Conservation (phyloP, 2,113 vertebrate genomes). For the Origma solitaria region DNA sequence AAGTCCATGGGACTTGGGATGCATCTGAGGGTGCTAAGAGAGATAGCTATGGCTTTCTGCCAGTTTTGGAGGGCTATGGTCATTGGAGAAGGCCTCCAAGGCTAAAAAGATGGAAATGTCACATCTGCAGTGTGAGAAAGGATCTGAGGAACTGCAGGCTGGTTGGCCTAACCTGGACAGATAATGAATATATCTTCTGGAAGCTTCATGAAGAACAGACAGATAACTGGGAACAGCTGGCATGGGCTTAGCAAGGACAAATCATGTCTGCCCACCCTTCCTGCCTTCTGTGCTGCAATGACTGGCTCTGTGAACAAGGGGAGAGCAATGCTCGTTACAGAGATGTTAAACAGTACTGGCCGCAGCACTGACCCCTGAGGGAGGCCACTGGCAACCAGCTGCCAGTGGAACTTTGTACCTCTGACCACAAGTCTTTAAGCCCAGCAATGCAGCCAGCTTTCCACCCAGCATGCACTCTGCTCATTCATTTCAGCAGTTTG, state of each 20-base stretch:
- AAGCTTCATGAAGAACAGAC: background rate
- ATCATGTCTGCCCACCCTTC: background rate
- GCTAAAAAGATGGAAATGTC: background rate
- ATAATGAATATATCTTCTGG: background rate
- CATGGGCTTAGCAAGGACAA: background rate
- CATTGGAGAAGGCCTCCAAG: fast-evolving
- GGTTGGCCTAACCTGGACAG: background rate
- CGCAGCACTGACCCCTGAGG: background rate
- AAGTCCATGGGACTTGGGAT: background rate
- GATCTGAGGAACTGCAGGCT: background rate
- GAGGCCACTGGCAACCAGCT: background rate
- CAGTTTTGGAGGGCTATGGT: background rate
- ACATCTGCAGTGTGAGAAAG: background rate
- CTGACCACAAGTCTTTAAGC: background rate
- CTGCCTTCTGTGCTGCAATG: background rate
- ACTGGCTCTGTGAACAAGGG: background rate
- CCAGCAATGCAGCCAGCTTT: background rate
- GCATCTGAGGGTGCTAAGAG: background rate
- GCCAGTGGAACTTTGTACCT: background rate
- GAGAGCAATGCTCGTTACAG: background rate
- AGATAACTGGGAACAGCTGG: background rate
- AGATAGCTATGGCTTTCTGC: background rate
- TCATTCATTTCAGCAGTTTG: background rate
- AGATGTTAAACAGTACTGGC: background rate
- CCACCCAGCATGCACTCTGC: background rate